phyloP scores from a whole-genome alignment of 2,888 invertebrate species.

The Dicycla oo region DNA sequence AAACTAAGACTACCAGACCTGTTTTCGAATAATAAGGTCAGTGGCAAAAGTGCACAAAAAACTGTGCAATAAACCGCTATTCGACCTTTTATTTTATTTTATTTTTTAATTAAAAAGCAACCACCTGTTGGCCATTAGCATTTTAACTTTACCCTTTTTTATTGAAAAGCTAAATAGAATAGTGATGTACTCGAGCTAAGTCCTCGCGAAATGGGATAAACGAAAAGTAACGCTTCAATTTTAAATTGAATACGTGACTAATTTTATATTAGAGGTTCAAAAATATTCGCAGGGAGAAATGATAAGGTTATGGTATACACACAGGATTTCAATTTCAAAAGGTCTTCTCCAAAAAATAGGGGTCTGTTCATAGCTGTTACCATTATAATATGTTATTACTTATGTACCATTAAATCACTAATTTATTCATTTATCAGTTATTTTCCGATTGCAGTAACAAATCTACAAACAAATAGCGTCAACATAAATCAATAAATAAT shows the following conservation, averaged over 20 bases:
- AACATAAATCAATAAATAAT: neutral
- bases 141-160: conserved; percentile 55
- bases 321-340: neutral
- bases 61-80: conserved; percentile 28
- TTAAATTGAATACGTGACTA: conserved; percentile 52
- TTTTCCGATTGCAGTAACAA: neutral
- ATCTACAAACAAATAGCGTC: neutral
- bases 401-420: neutral
- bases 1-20: neutral
- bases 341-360: too few relatives aligned
- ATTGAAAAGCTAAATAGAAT: conserved; percentile 50
- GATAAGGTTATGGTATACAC: neutral
- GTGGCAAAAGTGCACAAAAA: conserved; percentile 38
- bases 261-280: conserved; percentile 23
- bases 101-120: conserved; percentile 25
- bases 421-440: neutral
- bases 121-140: conserved; percentile 54
- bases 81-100: conserved; percentile 44
- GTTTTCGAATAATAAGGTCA: conserved; percentile 1
- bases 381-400: neutral
- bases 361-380: neutral
- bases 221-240: conserved; percentile 22
- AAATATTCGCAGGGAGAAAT: neutral
- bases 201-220: conserved; percentile 12
- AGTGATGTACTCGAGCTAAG: conserved; percentile 39